A percentile compares a stretch with the other conserved stretches of the same genome.
Conservation (phyloP, 2,888 invertebrate species). For the Conomelus anceps region DNA sequence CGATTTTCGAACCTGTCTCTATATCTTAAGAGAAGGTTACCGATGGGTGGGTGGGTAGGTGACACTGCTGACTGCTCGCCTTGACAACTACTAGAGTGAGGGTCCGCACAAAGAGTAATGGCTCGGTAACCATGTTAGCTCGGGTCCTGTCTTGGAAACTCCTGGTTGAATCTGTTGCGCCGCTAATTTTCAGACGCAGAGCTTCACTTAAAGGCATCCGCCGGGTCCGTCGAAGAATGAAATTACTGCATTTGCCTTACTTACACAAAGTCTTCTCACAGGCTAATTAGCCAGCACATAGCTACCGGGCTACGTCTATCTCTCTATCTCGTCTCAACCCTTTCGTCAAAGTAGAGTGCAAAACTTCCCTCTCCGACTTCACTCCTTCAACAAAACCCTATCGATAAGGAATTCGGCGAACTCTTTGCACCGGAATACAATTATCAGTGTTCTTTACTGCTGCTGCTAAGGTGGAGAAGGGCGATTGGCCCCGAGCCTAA, state of each 20-base stretch:
- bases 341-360: background rate
- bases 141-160: slow-evolving; percentile 15
- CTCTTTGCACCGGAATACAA: background rate
- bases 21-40: background rate
- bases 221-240: slow-evolving; percentile 17
- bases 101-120: slow-evolving; percentile 9
- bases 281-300: background rate
- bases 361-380: background rate
- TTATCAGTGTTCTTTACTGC: background rate
- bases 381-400: background rate
- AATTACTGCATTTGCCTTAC: slow-evolving; percentile 9
- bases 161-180: background rate
- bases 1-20: background rate
- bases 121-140: slow-evolving; percentile 15
- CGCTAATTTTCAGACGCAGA: background rate
- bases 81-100: no score
- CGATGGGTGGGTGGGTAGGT: no score
- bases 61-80: no score
- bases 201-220: slow-evolving; percentile 16
- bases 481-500: background rate
- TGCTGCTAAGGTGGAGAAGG: background rate
- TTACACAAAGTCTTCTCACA: background rate
- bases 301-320: background rate
- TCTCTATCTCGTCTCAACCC: background rate
- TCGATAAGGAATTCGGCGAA: background rate